Evolutionary conservation across 2,113 vertebrate genomes (phyloP).

Genomic region (Bettongia penicillata): DNA sequence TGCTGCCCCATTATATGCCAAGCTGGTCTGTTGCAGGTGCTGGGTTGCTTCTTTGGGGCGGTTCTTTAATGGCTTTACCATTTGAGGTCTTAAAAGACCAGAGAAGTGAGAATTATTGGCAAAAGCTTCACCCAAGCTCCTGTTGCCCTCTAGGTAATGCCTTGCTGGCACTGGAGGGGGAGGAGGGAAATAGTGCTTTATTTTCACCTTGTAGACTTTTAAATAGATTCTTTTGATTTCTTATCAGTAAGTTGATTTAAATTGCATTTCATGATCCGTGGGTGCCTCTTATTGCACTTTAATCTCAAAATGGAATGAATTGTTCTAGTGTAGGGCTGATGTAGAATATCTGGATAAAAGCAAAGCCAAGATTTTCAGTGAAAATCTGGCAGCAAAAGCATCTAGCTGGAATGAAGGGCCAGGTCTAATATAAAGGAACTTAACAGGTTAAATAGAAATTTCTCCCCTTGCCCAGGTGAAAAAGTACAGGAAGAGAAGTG

Average conservation of each 20-base stretch:
- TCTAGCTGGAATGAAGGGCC: too few species aligned
- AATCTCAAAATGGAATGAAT: too few species aligned
- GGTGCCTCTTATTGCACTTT: too few species aligned
- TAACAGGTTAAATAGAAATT: background rate
- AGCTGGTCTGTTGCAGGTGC: background rate
- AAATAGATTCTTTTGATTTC: background rate
- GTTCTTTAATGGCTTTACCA: background rate
- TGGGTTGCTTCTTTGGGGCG: background rate
- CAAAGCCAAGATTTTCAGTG: background rate
- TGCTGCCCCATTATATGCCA: background rate
- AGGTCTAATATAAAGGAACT: background rate
- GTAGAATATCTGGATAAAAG: background rate
- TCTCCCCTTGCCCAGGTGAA: background rate
- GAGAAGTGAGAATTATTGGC: background rate
- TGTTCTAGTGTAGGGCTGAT: too few species aligned
- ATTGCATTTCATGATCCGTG: background rate
- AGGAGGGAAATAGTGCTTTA: background rate
- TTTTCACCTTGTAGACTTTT: background rate
- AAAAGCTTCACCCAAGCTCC: background rate
- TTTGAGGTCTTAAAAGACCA: background rate
- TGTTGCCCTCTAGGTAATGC: background rate
- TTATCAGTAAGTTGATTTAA: background rate
- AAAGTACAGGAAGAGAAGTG: background rate
- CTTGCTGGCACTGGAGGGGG: background rate
- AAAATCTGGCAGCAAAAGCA: background rate